Base-by-base conservation (phyloP, 2,888 invertebrate genomes). In the Lithodes maja region DNA sequence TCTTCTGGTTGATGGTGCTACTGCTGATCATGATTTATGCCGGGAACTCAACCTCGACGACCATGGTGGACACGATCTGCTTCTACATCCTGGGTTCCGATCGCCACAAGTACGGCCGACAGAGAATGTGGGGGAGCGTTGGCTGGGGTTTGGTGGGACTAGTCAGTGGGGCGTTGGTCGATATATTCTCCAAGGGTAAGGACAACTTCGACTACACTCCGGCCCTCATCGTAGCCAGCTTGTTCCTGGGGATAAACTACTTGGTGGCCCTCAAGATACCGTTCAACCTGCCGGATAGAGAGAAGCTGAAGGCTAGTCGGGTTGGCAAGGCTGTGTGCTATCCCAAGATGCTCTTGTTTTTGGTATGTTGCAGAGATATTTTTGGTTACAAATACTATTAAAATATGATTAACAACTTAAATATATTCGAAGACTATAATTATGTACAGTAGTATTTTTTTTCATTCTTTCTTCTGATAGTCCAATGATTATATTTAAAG, bases 41-140 rank as follows among this genome's bases (percentile, higher is more conserved):
- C 17, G 68, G 85, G 54, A 85, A 85, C 61, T n/a, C 79, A n/a
- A 79, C 79, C 0, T 75, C 85, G 12, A 85, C 85, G 49, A 85
- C 97, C 92, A 95, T 98, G 85, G 97, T 96, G 1, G 98, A 99
- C 94, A 96, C 98, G 0, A 97, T 98, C 91, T 97, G 98, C 93
- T 98, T 98, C 93, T 96, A 96, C 93, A 94, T 97, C 83, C 94
- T 98, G 50, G 98, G 97, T 95, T 94, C 93, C 12, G 79, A 49
- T 9, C 69, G 85, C 3, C 80, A 88, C 50, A 84, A 80, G 61
- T 88, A 88, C 75, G 88, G 88, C 0, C 88, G 69, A 9, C 88
- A 88, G 78, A 84, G 88, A 12, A 33, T 88, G 52, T 88, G 80
- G 80, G 88, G 88, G 83, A 88, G 84, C 84, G 33, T 88, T 1